Conservation (phyloP, 2,113 vertebrate species). For the Macquaria ambigua region DNA sequence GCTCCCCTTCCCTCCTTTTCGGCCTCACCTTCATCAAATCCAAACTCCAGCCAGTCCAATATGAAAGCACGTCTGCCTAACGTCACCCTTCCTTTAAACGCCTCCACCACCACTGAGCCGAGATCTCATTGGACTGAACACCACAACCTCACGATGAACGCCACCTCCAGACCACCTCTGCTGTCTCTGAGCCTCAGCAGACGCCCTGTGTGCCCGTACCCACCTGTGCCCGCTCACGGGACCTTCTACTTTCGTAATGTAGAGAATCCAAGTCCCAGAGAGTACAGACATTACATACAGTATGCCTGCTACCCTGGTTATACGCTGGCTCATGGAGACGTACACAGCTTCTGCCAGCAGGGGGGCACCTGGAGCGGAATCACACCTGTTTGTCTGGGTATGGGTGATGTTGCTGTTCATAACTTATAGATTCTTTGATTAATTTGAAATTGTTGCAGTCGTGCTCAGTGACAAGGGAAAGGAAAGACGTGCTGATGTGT, state of each 20-base stretch:
- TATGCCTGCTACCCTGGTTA: conserved; percentile 82
- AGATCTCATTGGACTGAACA: not conserved
- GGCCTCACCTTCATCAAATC: not conserved
- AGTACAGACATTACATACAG: conserved; percentile 79
- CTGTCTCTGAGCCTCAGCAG: conserved; percentile 14
- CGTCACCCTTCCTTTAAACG: not conserved
- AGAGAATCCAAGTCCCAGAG: conserved; percentile 60
- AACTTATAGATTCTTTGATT: not conserved
- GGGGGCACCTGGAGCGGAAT: conserved; percentile 79
- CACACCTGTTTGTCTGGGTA: conserved; percentile 80
- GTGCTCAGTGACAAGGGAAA: not conserved
- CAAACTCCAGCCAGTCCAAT: not conserved
- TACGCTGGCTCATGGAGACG: conserved; percentile 77
- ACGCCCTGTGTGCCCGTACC: conserved; percentile 71
- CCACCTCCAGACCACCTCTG: not conserved
- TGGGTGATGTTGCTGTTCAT: not conserved
- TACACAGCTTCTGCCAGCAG: conserved; percentile 78
- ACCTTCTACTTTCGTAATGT: conserved; percentile 79
- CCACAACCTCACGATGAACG: not conserved
- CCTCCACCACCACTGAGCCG: no score
- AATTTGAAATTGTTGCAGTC: not conserved
- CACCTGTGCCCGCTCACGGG: conserved; percentile 76
- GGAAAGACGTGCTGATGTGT: not conserved
- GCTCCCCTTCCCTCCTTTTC: not conserved
- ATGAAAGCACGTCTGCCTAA: not conserved